Evolutionary conservation across 2,113 vertebrate species (phyloP).

Genomic region (Ia io): DNA sequence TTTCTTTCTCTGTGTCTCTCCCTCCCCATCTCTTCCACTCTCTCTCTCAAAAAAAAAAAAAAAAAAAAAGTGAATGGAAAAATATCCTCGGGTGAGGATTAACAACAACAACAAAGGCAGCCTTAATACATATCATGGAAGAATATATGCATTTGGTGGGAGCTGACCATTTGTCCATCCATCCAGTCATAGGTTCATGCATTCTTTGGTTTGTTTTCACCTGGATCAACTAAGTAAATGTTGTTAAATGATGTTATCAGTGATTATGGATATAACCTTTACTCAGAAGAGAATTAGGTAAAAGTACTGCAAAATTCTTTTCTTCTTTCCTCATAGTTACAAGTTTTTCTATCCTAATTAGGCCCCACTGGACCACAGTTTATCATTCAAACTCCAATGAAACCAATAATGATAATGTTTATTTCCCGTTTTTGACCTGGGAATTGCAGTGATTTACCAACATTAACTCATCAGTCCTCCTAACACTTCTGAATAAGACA

Average conservation of each 20-base stretch:
- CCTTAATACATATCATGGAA: not conserved
- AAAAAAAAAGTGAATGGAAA: too few relatives aligned
- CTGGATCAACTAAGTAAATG: not conserved
- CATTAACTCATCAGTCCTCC: not conserved
- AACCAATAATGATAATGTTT: not conserved
- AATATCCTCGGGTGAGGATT: too few relatives aligned
- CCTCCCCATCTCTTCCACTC: too few relatives aligned
- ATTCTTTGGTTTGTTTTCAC: not conserved
- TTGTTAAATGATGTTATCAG: not conserved
- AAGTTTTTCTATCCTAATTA: not conserved
- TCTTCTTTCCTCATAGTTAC: not conserved
- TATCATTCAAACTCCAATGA: not conserved
- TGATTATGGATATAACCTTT: not conserved
- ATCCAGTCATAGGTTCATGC: not conserved
- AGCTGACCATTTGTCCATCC: not conserved
- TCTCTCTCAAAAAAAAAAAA: too few relatives aligned
- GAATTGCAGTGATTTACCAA: constrained; percentile 7
- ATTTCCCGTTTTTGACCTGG: not conserved
- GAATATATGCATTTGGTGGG: not conserved
- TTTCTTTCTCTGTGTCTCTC: too few relatives aligned
- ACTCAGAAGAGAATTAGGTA: not conserved
- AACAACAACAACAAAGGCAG: too few relatives aligned
- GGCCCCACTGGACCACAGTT: not conserved
- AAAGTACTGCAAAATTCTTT: not conserved
- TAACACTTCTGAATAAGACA: not conserved